Evolutionary conservation across 2,888 invertebrate species (phyloP).

Genomic region (Brenthis ino): DNA sequence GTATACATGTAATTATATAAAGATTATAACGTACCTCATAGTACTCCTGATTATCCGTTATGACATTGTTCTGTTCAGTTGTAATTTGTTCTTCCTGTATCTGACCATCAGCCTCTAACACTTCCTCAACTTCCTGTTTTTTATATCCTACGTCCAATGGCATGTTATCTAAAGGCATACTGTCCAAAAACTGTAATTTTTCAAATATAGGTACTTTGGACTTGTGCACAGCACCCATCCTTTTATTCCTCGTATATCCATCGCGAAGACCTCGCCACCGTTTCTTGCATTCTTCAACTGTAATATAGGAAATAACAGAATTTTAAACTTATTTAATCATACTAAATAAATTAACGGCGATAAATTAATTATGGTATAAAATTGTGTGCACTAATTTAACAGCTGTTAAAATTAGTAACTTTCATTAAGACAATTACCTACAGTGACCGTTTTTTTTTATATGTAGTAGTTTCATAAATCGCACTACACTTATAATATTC

Average conservation of each 20-base stretch:
- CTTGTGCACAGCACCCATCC: conserved; percentile 65
- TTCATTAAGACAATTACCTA: no score
- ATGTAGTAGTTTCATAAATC: no score
- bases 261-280: conserved; percentile 81
- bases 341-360: neutral
- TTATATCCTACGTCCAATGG: conserved; percentile 12
- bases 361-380: neutral
- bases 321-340: neutral
- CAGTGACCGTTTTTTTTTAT: no score
- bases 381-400: no score
- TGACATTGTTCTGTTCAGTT: conserved; percentile 63
- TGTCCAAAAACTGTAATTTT: conserved; percentile 66
- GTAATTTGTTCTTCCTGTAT: conserved; percentile 38
- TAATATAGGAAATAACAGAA: conserved; percentile 42
- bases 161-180: conserved; percentile 45
- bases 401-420: no score
- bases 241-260: conserved; percentile 77
- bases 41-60: conserved; percentile 75
- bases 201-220: conserved; percentile 63
- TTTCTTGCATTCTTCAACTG: conserved; percentile 82
- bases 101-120: conserved; percentile 39
- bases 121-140: conserved; percentile 13
- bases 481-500: no score
- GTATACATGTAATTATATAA: neutral
- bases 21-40: conserved; percentile 63